Conservation (phyloP, 1,140 invertebrate species). For the Diorhabda elongata region DNA sequence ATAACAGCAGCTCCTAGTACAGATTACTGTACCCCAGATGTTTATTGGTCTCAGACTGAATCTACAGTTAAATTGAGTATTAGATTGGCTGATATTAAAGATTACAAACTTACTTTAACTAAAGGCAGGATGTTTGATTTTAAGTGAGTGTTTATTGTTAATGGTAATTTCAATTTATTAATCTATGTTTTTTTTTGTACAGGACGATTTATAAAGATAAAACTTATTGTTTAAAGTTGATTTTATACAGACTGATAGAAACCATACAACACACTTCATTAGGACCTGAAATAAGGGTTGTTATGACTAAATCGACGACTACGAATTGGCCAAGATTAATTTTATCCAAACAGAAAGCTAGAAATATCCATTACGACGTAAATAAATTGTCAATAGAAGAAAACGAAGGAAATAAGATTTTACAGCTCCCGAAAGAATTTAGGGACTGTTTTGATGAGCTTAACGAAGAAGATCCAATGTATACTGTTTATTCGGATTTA, state of each 20-base stretch:
- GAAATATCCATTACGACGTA: conserved; percentile 35
- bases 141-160: conserved; percentile 25
- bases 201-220: conserved; percentile 29
- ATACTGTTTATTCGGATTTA: conserved; percentile 30
- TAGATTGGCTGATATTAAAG: conserved; percentile 26
- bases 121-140: conserved; percentile 32
- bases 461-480: conserved; percentile 20
- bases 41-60: conserved; percentile 37
- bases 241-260: conserved; percentile 29
- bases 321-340: conserved; percentile 33
- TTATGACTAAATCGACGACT: conserved; percentile 28
- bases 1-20: conserved; percentile 30
- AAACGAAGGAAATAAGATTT: conserved; percentile 23
- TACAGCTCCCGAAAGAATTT: conserved; percentile 27
- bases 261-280: conserved; percentile 24
- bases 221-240: conserved; percentile 33
- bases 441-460: conserved; percentile 24
- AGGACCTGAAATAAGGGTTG: conserved; percentile 30
- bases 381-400: conserved; percentile 22
- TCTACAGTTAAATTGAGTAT: conserved; percentile 29
- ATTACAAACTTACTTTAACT: conserved; percentile 26
- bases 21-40: conserved; percentile 32
- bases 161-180: conserved; percentile 1
- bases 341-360: conserved; percentile 19
- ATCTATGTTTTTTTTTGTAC: conserved; percentile 12